Evolutionary conservation across 2,113 vertebrate species (phyloP), one percentile per base, ranked within the genome.

Genomic region (Clarias macrocephalus): DNA sequence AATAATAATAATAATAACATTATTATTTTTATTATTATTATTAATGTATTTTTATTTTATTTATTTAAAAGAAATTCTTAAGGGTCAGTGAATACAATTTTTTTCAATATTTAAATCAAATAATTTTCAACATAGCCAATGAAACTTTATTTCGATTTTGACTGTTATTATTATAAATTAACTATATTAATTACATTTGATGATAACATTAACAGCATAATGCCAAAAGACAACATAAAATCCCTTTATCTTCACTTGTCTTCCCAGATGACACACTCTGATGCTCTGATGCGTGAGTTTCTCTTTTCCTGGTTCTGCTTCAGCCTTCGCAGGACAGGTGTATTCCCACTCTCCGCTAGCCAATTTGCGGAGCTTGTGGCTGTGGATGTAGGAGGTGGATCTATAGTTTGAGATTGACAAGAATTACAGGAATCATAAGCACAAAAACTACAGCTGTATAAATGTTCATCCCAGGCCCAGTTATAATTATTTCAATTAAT

Each of bases 291-390:
- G 57, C 93, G 93, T 23, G 95, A 95, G 86, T 93, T 91, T 87
- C 95, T 93, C 87, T 94, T 93, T 88, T 95, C 94, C 23, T 94
- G 73, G 91, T 94, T 96, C 82, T 95, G 92, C 33, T 86, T 93
- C 88, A 95, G 94, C 84, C 95, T 93, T 37, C 93, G 93, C 70
- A 94, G 92, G 65, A 95, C 95, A 1, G 95, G 94, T 75, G 88
- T 65, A 25, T 48, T 85, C 62, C 90, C 57, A 33, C 68, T 84
- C 87, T 93, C 92, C 5, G 80, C 85, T 0, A 84, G 88, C 93
- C 94, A 94, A 80, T 91, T 89, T 75, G 28, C n/a, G 0, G 72
- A 85, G 25, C 63, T 88, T 60, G 87, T 86, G 52, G 77, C 90
- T 42, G 91, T 89, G 83, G n/a, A 85, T 3, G 25, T 7, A 11